Conservation (phyloP, 2,888 invertebrate genomes). For the Tineola bisselliella region DNA sequence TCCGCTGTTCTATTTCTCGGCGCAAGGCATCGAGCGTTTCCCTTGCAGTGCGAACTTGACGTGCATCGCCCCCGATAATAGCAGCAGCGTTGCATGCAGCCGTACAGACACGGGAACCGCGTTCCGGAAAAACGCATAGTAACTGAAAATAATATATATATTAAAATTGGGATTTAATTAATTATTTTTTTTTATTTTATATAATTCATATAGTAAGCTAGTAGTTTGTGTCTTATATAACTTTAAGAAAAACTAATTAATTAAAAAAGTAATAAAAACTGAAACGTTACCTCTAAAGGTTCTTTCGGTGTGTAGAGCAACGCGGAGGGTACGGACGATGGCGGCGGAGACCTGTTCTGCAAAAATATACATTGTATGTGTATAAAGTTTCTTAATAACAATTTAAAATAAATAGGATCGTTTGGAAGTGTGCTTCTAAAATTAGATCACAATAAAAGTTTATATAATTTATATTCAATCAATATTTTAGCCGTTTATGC, state of each 20-base stretch:
- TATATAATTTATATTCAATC: too few species aligned
- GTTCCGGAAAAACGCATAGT: slow-evolving; percentile 75
- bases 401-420: background rate
- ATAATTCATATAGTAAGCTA: too few species aligned
- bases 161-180: slow-evolving; percentile 13
- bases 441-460: too few species aligned
- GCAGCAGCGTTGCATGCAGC: slow-evolving; percentile 69
- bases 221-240: too few species aligned
- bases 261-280: background rate
- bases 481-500: too few species aligned
- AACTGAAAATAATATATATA: slow-evolving; percentile 58
- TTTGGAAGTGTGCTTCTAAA: too few species aligned
- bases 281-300: slow-evolving; percentile 46
- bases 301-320: slow-evolving; percentile 56
- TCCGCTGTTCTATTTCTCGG: slow-evolving; percentile 60
- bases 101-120: slow-evolving; percentile 74
- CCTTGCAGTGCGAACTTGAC: slow-evolving; percentile 61
- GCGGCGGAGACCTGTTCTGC: slow-evolving; percentile 65
- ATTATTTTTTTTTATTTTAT: background rate
- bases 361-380: slow-evolving; percentile 24
- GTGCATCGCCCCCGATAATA: slow-evolving; percentile 70
- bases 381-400: background rate
- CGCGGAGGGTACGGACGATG: slow-evolving; percentile 49
- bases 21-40: slow-evolving; percentile 64
- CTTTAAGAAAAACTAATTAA: too few species aligned